Evolutionary conservation across 2,797 vertebrate species (phyloP), one percentile per base, ranked within the genome.

Genomic region (Falco concolor): DNA sequence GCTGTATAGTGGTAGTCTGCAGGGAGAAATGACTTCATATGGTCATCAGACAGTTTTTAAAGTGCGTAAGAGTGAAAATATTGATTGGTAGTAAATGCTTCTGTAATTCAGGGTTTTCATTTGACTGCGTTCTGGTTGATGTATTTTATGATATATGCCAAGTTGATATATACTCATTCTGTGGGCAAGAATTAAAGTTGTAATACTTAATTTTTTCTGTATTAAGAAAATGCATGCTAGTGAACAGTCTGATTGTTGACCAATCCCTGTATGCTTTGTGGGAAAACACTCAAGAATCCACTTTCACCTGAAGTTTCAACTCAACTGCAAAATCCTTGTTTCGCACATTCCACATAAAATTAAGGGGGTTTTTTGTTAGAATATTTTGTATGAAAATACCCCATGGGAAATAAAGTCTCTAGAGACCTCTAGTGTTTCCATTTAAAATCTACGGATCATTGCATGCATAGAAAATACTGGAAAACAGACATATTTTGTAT

Each of bases 371-470:
- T n/a, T 93, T 87, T 67, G 34, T 64, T 88, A 42, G 30, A 78
- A 5, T 70, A 34, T 19, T 81, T 22, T 52, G 12, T 84, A 54
- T 44, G 8, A 32, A 67, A 67, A 54, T 67, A 52, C 28, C 14
- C 28, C 4, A 5, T 13, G 42, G 54, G 72, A 94, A 87, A 75
- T 82, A 86, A 97, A 95, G 79, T 49, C 93, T 97, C 76, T 76
- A 74, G 96, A 84, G 96, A 95, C 96, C 87, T 96, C 96, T 97
- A 96, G 96, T 93, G 95, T 96, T 94, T 47, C 56, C 9, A 18
- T 90, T 87, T 92, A 76, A 77, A 89, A 69, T 67, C 44, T 93
- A 52, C 67, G 52, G 21, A 52, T 91, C 36, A 44, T 72, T 42
- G 47, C 3, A 12, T 44, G n/a, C 18, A 9, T 40, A 84, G 44